These are phyloP conservation scores for Corythucha ciliata DNA, from an alignment of 2,888 invertebrate genomes.

Conservation along the genomic window DNA sequence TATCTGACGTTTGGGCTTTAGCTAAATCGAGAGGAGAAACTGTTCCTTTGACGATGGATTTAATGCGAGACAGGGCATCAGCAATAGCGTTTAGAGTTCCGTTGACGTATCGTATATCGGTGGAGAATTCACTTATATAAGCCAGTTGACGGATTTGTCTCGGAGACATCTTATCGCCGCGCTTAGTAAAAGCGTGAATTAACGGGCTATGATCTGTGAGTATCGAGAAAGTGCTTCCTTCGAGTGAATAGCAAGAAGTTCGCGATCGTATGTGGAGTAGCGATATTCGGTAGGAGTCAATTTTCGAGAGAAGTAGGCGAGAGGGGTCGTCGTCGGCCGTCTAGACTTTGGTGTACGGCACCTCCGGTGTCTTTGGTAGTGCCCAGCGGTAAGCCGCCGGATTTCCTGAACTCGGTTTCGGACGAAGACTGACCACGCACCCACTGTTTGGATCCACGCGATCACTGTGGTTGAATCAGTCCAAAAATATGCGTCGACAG, in stretches of 20 bases:
- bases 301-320: slow-evolving; percentile 31
- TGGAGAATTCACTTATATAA: slow-evolving; percentile 28
- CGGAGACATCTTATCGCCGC: slow-evolving; percentile 22
- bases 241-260: slow-evolving; percentile 29
- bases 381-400: too few relatives aligned
- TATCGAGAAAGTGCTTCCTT: slow-evolving; percentile 4
- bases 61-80: slow-evolving; percentile 5
- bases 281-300: slow-evolving; percentile 37
- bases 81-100: slow-evolving; percentile 9
- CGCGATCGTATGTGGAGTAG: slow-evolving; percentile 42
- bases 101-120: slow-evolving; percentile 1
- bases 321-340: slow-evolving; percentile 25
- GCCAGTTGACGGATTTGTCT: slow-evolving; percentile 19
- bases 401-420: too few relatives aligned
- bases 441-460: too few relatives aligned
- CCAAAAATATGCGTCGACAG: too few relatives aligned
- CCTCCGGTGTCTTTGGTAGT: slow-evolving; percentile 39
- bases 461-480: too few relatives aligned
- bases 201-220: slow-evolving; percentile 13
- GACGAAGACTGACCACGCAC: too few relatives aligned
- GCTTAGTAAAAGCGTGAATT: slow-evolving; percentile 15
- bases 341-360: slow-evolving; percentile 39
- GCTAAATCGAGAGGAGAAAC: slow-evolving; percentile 5
- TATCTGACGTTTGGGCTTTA: not conserved
- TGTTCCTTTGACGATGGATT: slow-evolving; percentile 2